Conservation (phyloP, 2,797 vertebrate species). For the Myotis pilosus region DNA sequence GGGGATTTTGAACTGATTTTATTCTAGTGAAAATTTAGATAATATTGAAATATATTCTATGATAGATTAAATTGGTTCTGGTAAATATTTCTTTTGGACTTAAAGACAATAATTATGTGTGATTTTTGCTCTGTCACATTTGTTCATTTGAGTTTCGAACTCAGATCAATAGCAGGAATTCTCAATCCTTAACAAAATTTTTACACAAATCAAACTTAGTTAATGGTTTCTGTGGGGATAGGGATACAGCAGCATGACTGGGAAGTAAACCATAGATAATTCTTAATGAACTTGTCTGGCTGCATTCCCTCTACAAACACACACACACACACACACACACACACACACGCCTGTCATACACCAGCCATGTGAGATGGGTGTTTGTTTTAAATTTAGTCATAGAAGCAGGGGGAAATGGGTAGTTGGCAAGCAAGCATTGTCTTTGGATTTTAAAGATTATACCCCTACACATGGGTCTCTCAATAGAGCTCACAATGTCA, state of each 20-base stretch:
- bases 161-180: not conserved
- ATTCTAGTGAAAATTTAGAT: not conserved
- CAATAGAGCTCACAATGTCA: rapidly evolving
- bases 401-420: not conserved
- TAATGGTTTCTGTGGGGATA: not conserved
- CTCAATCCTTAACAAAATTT: not conserved
- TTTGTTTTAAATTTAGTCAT: too few relatives aligned
- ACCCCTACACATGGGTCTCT: rapidly evolving
- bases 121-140: not conserved
- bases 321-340: not conserved
- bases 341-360: not conserved
- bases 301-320: too few relatives aligned
- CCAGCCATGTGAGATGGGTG: not conserved
- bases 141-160: not conserved
- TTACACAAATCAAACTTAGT: not conserved
- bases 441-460: not conserved
- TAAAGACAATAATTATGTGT: not conserved
- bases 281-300: not conserved
- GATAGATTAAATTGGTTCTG: not conserved
- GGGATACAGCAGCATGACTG: not conserved
- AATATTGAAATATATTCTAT: not conserved
- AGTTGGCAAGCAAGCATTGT: rapidly evolving
- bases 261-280: not conserved
- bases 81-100: not conserved
- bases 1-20: not conserved